Evolutionary conservation across 2,888 invertebrate species (phyloP), one percentile per base, ranked within the genome.

Genomic region (Patella ulyssiponensis): DNA sequence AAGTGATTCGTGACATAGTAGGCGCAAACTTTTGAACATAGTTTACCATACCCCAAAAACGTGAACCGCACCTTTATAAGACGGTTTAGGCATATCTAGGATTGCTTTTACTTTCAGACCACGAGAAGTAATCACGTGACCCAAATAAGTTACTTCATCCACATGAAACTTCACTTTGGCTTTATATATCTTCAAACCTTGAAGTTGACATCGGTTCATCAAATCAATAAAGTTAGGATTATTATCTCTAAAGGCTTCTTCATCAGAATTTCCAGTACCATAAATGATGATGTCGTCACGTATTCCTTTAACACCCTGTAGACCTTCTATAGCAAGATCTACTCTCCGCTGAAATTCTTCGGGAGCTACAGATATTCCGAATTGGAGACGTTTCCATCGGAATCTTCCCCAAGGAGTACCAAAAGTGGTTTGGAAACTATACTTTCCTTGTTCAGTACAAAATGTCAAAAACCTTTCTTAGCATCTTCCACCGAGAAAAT

Each of bases 311-410:
- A 80, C 83, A 52, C 80, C 79, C 51, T 27, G 15, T 0, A 84
- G 72, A 15, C 76, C 78, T 56, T 79, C 78, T 9, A 85, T 64
- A 14, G 70, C 71, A 44, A 81, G 71, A 15, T 75, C n/a, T 1
- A 83, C 74, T 11, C 71, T n/a, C 17, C 77, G 78, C 64, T 81
- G 80, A 52, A 82, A 82, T 0, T 82, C 75, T 64, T 80, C 83
- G 9, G 74, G 70, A 5, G 76, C 72, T 2, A 74, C 77, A 9
- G 75, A 77, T 3, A 78, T 73, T 1, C 83, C 82, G 69, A 83
- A 85, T 23, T 83, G 78, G 44, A 80, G 12, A 12, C 73, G 15
- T 9, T 44, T 71, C 53, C 75, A 79, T 2, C 73, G 52, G 51
- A 74, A 82, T 7, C 73, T 4, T 9, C 79, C 75, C 27, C 53